Evolutionary conservation across 2,888 invertebrate genomes (phyloP).

Genomic region (Marronus borbonicus): DNA sequence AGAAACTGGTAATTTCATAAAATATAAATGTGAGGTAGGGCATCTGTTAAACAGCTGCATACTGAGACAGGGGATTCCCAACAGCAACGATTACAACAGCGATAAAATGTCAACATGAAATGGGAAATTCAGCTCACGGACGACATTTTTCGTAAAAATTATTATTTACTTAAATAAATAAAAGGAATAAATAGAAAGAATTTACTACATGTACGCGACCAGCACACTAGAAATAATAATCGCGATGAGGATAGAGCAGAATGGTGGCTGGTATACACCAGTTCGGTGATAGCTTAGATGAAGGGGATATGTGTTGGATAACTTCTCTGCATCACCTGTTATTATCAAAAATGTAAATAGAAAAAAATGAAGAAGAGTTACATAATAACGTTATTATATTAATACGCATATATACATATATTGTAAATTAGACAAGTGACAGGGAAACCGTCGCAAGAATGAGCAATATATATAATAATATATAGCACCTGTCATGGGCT

Average conservation of each 20-base stretch:
- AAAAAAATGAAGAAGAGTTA: too few relatives aligned
- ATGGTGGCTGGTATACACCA: not conserved
- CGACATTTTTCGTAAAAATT: slow-evolving; percentile 33
- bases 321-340: too few relatives aligned
- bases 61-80: not conserved
- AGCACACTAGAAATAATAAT: slow-evolving; percentile 27
- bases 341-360: too few relatives aligned
- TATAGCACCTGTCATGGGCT: too few relatives aligned
- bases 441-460: too few relatives aligned
- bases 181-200: slow-evolving; percentile 41
- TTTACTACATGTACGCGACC: slow-evolving; percentile 33
- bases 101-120: slow-evolving; percentile 39
- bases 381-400: too few relatives aligned
- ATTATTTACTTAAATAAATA: slow-evolving; percentile 48
- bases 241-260: slow-evolving; percentile 10
- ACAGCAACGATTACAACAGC: not conserved
- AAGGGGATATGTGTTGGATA: too few relatives aligned
- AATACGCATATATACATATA: too few relatives aligned
- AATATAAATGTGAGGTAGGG: slow-evolving; percentile 47
- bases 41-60: slow-evolving; percentile 49
- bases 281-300: not conserved
- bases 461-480: too few relatives aligned
- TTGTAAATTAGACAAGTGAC: too few relatives aligned
- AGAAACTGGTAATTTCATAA: slow-evolving; percentile 35
- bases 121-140: slow-evolving; percentile 28